Conservation (phyloP, 2,888 invertebrate species). For the Alloscopus bannaensis region DNA sequence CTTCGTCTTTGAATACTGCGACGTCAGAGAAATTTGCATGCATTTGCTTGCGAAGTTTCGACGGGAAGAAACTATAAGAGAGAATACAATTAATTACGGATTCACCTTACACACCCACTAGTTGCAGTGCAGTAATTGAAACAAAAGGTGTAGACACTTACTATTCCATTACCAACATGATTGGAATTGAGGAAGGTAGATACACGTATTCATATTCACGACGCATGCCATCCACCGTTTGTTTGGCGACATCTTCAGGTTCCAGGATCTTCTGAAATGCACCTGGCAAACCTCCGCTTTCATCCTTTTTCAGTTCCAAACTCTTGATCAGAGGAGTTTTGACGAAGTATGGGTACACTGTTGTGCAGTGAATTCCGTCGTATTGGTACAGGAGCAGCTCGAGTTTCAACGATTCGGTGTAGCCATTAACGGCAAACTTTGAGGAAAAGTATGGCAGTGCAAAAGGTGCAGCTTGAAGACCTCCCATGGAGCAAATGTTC, state of each 20-base stretch:
- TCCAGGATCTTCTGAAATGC: constrained; percentile 25
- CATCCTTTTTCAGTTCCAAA: not conserved
- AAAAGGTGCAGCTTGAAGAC: constrained; percentile 23
- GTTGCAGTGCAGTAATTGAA: too few species aligned
- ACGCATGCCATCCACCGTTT: constrained; percentile 55
- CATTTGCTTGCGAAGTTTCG: constrained; percentile 24
- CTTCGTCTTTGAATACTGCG: constrained; percentile 25
- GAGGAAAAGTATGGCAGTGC: constrained; percentile 59
- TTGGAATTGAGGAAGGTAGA: constrained; percentile 24
- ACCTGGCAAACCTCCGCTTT: not conserved
- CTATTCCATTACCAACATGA: constrained; percentile 27
- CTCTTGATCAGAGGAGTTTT: constrained; percentile 33
- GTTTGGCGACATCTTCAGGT: constrained; percentile 41
- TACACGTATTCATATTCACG: constrained; percentile 52
- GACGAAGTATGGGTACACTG: constrained; percentile 50
- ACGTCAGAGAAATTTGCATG: not conserved
- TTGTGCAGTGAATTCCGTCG: constrained; percentile 34
- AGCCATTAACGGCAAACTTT: constrained; percentile 59
- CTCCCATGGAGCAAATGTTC: constrained; percentile 57
- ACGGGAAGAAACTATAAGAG: constrained; percentile 41
- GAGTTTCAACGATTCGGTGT: constrained; percentile 40
- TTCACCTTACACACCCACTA: too few species aligned
- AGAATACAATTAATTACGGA: too few species aligned
- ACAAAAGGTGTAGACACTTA: too few species aligned
- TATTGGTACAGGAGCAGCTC: constrained; percentile 39